phyloP scores from a whole-genome alignment of 2,888 invertebrate genomes.

The Tenodera sinensis region DNA sequence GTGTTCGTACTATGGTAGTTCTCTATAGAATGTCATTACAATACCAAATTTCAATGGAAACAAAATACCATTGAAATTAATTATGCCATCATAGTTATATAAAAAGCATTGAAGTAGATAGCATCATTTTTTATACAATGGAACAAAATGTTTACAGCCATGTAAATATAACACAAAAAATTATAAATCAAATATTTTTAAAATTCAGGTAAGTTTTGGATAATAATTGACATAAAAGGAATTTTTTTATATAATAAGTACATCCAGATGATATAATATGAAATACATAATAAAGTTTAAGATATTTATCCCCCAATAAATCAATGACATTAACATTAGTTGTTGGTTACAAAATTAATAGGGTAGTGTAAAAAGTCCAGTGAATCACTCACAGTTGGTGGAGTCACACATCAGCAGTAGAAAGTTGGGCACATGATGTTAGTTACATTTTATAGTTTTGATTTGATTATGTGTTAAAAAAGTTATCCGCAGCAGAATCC shows the following conservation, averaged over 20 bases:
- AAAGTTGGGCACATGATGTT: not conserved
- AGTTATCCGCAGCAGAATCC: not conserved
- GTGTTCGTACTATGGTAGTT: conserved; percentile 97
- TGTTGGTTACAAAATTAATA: not conserved
- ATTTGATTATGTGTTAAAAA: not conserved
- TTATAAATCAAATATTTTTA: not conserved
- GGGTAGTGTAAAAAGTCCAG: not conserved
- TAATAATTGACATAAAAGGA: not conserved
- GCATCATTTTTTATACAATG: too few species aligned
- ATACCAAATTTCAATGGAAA: not conserved
- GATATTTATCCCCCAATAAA: not conserved
- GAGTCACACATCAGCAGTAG: not conserved
- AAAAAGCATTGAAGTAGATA: not conserved
- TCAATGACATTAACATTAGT: not conserved
- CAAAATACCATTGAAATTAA: not conserved
- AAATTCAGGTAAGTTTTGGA: not conserved
- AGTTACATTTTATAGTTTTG: not conserved
- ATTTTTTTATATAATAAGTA: not conserved
- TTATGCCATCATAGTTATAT: not conserved
- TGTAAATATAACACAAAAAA: not conserved
- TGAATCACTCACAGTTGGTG: conserved; percentile 29
- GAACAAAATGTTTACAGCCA: not conserved
- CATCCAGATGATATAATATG: not conserved
- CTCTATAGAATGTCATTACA: conserved; percentile 55
- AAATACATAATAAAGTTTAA: not conserved